These are phyloP conservation scores for Drosophila oshimai DNA, from an alignment of 1,140 invertebrate species.

Conservation along the genomic window DNA sequence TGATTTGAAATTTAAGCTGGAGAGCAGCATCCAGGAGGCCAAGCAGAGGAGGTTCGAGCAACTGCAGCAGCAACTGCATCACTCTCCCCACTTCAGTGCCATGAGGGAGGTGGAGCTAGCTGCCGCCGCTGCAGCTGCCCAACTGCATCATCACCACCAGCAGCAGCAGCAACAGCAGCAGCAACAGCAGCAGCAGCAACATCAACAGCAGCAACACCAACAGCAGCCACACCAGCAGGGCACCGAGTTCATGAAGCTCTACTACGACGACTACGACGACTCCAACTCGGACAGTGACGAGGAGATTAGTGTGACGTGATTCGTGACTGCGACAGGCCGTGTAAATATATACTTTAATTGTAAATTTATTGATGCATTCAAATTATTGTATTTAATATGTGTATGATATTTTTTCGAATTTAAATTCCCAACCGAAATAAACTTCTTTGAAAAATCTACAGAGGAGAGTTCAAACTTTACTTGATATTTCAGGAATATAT, in stretches of 20 bases:
- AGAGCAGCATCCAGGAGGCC: conserved; percentile 68
- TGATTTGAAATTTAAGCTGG: conserved; percentile 77
- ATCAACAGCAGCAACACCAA: conserved; percentile 35
- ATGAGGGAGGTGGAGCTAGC: conserved; percentile 69
- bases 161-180: conserved; percentile 60
- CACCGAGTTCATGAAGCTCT: conserved; percentile 84
- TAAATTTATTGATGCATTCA: conserved; percentile 56
- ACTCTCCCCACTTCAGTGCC: conserved; percentile 77
- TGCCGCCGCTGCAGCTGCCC: conserved; percentile 64
- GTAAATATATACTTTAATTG: conserved; percentile 71
- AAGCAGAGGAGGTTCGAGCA: conserved; percentile 78
- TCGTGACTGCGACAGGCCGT: conserved; percentile 24
- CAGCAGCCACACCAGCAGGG: conserved; percentile 39
- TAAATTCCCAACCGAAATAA: conserved; percentile 72
- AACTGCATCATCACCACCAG: conserved; percentile 74
- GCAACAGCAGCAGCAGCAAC: conserved; percentile 49
- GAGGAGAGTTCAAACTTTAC: neutral
- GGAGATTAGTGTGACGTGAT: conserved; percentile 92
- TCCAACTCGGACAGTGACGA: conserved; percentile 90
- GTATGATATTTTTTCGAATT: conserved; percentile 76
- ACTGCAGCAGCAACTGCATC: conserved; percentile 79
- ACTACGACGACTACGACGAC: conserved; percentile 86
- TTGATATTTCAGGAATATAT: neutral
- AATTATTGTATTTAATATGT: conserved; percentile 62
- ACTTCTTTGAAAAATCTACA: conserved; percentile 59